These are phyloP conservation scores for Bergia puertoricense DNA, from an alignment of 92 coral and sea anemone species.

Conservation along the genomic window DNA sequence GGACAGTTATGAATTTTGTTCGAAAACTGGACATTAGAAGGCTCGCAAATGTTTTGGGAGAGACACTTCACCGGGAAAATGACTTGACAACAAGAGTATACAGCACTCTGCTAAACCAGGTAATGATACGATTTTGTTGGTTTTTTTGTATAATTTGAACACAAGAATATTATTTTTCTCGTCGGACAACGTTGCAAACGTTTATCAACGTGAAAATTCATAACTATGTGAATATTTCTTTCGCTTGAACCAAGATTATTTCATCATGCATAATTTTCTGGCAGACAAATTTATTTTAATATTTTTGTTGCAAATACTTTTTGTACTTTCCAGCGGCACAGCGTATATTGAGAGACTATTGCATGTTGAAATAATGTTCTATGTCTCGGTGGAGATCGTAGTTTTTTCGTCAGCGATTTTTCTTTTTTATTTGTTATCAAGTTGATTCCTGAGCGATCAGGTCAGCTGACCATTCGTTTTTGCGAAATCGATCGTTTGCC, in stretches of 20 bases:
- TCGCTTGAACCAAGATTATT: not conserved
- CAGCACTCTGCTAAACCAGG: conserved; percentile 55
- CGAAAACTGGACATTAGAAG: conserved; percentile 79
- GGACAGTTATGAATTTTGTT: conserved; percentile 74
- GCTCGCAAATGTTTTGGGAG: conserved; percentile 81
- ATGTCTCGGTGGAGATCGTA: no score
- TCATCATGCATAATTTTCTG: not conserved
- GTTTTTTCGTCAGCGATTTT: not conserved
- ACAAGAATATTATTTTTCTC: not conserved
- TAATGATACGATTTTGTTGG: not conserved
- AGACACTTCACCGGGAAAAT: conserved; percentile 63
- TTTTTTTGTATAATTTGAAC: not conserved
- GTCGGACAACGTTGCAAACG: not conserved
- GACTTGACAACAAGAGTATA: conserved; percentile 56
- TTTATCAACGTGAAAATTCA: not conserved
- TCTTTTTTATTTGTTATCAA: not conserved
- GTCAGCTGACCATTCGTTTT: not conserved
- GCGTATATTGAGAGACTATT: no score
- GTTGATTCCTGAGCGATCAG: conserved; percentile 5
- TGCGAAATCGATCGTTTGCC: not conserved
- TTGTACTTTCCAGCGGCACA: not conserved
- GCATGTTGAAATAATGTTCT: not conserved
- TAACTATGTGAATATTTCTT: not conserved
- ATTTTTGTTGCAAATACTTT: not conserved
- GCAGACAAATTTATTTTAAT: not conserved